phyloP scores from a whole-genome alignment of 1,140 invertebrate species.

The Drosophila baimaii region DNA sequence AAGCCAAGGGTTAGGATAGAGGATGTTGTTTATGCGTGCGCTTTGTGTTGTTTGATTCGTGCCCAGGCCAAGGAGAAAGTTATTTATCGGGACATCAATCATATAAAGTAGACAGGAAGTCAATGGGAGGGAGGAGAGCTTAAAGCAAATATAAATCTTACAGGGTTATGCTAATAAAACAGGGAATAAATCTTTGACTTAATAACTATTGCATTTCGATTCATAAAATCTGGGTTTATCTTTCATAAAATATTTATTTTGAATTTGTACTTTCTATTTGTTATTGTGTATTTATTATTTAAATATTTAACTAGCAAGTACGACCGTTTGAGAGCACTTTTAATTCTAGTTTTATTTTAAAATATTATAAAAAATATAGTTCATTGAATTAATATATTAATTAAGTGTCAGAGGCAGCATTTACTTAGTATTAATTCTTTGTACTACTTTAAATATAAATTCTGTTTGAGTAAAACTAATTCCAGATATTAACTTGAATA shows the following conservation, averaged over 20 bases:
- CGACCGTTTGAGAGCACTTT: too few species aligned
- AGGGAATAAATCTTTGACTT: background rate
- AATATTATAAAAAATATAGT: too few species aligned
- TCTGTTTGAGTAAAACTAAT: too few species aligned
- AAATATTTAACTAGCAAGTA: too few species aligned
- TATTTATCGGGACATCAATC: slow-evolving; percentile 36
- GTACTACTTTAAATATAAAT: too few species aligned
- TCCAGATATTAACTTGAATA: background rate
- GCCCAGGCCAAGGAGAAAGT: slow-evolving; percentile 31
- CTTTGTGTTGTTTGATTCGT: slow-evolving; percentile 30
- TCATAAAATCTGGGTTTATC: background rate
- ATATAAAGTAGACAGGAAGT: slow-evolving; percentile 24
- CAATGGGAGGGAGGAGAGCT: slow-evolving; percentile 9
- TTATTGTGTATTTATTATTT: background rate
- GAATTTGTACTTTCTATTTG: background rate
- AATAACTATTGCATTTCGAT: background rate
- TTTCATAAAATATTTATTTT: background rate
- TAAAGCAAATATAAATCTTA: slow-evolving; percentile 11
- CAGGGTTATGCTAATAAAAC: slow-evolving; percentile 1
- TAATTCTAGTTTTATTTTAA: too few species aligned
- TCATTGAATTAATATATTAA: too few species aligned
- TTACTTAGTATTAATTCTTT: too few species aligned
- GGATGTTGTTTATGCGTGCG: slow-evolving; percentile 46
- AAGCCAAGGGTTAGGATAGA: slow-evolving; percentile 52
- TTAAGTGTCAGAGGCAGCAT: too few species aligned